Percentiles rank a stretch among this genome's conserved stretches.
phyloP scores from a whole-genome alignment of 2,797 vertebrate species.

The Rhynchotus rufescens region DNA sequence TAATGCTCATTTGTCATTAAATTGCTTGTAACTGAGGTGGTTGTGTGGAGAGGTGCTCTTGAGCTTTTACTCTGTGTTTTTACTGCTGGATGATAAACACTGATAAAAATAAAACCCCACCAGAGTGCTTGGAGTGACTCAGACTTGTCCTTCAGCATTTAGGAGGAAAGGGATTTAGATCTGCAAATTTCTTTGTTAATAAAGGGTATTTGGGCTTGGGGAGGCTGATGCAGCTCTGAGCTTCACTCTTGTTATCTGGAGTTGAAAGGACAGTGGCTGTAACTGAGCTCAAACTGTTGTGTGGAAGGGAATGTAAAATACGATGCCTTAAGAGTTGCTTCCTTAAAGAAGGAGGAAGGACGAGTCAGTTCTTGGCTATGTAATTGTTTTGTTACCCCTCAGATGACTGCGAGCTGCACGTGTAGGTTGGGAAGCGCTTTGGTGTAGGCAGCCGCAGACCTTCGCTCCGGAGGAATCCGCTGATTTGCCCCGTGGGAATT shows the following conservation, averaged over 20 bases:
- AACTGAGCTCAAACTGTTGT: conserved; percentile 26
- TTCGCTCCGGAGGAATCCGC: conserved; percentile 63
- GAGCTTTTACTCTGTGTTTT: not conserved
- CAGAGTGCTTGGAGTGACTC: not conserved
- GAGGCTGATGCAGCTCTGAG: not conserved
- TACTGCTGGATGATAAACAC: not conserved
- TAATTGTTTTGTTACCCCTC: conserved; percentile 69
- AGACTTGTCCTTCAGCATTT: conserved; percentile 36
- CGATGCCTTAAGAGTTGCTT: conserved; percentile 16
- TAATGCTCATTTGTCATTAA: conserved; percentile 49
- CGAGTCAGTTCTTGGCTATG: conserved; percentile 10
- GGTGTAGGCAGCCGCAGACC: conserved; percentile 60
- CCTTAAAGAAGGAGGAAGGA: conserved; percentile 43
- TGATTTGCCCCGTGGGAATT: conserved; percentile 61
- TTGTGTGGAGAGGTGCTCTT: not conserved
- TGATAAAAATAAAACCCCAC: conserved; percentile 5
- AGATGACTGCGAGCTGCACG: conserved; percentile 53
- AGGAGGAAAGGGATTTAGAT: conserved; percentile 12
- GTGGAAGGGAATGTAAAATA: conserved; percentile 52
- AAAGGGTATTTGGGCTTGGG: conserved; percentile 23
- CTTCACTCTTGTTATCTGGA: not conserved
- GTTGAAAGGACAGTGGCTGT: conserved; percentile 46
- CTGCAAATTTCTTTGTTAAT: conserved; percentile 29
- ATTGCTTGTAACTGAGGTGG: conserved; percentile 13
- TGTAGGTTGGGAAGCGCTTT: conserved; percentile 63